Evolutionary conservation across 2,888 invertebrate species (phyloP).

Genomic region (Cheilosia pagana): DNA sequence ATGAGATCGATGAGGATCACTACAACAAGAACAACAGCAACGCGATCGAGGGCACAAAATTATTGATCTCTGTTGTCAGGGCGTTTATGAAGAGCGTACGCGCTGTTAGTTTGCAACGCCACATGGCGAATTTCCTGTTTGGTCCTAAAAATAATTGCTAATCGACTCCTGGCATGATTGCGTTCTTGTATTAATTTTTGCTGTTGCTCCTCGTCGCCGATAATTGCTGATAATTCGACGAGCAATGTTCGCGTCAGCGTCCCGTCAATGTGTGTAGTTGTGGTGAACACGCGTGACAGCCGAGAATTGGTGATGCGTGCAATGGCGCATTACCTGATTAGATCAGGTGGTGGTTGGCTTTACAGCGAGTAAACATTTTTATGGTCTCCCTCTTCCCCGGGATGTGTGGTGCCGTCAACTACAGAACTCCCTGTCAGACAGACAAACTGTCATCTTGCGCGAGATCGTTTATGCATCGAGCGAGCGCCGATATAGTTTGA

Average conservation of each 20-base stretch:
- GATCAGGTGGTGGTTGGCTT: slow-evolving; percentile 66
- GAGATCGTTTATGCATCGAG: slow-evolving; percentile 47
- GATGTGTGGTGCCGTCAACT: not conserved
- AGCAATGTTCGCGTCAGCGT: slow-evolving; percentile 68
- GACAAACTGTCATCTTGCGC: slow-evolving; percentile 57
- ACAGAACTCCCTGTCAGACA: slow-evolving; percentile 2
- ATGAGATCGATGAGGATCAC: slow-evolving; percentile 69
- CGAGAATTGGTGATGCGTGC: slow-evolving; percentile 70
- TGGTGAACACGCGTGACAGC: slow-evolving; percentile 71
- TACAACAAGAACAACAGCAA: slow-evolving; percentile 16
- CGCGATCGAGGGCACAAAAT: slow-evolving; percentile 18
- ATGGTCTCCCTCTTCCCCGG: not conserved
- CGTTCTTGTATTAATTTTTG: slow-evolving; percentile 20
- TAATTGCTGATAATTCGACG: slow-evolving; percentile 75
- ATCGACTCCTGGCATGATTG: slow-evolving; percentile 75
- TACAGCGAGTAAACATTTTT: slow-evolving; percentile 61
- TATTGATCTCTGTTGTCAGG: slow-evolving; percentile 71
- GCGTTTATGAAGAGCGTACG: slow-evolving; percentile 37
- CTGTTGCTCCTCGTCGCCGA: slow-evolving; percentile 38
- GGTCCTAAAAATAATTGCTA: slow-evolving; percentile 75
- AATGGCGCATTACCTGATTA: slow-evolving; percentile 71
- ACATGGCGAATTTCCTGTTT: slow-evolving; percentile 75
- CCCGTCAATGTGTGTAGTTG: slow-evolving; percentile 18
- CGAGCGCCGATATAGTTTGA: slow-evolving; percentile 40
- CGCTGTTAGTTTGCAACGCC: slow-evolving; percentile 63